phyloP scores from a whole-genome alignment of 2,797 vertebrate genomes.

The Chelmon rostratus region DNA sequence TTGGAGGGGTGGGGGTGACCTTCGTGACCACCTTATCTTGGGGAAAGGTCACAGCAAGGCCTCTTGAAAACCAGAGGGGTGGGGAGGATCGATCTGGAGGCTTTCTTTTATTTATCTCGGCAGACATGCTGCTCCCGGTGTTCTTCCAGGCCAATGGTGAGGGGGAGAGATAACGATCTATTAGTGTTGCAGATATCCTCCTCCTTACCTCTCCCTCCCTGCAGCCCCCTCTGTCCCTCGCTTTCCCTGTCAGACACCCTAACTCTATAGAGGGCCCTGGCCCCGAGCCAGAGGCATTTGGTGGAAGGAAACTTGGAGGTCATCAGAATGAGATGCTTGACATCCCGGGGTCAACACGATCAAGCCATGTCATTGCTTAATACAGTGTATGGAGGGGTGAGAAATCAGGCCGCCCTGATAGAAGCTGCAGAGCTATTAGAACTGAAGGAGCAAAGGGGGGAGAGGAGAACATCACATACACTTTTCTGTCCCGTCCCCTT shows the following conservation, averaged over 20 bases:
- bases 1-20: slow-evolving; percentile 69
- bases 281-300: slow-evolving; percentile 68
- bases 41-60: slow-evolving; percentile 85
- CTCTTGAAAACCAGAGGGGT: slow-evolving; percentile 82
- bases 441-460: slow-evolving; percentile 34
- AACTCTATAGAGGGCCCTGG: slow-evolving; percentile 73
- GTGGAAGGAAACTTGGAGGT: slow-evolving; percentile 80
- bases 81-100: slow-evolving; percentile 84
- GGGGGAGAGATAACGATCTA: slow-evolving; percentile 87
- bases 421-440: slow-evolving; percentile 72
- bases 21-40: slow-evolving; percentile 86
- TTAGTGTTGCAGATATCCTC: slow-evolving; percentile 88
- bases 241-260: slow-evolving; percentile 69
- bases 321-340: slow-evolving; percentile 71
- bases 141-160: slow-evolving; percentile 86
- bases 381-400: slow-evolving; percentile 60
- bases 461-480: slow-evolving; percentile 69
- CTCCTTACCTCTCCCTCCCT: slow-evolving; percentile 75
- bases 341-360: slow-evolving; percentile 72
- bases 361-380: slow-evolving; percentile 76
- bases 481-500: slow-evolving; percentile 78
- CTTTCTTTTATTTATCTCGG: slow-evolving; percentile 88
- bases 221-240: slow-evolving; percentile 66
- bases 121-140: slow-evolving; percentile 86
- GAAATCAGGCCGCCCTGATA: slow-evolving; percentile 60